A percentile compares a stretch with the other conserved stretches of the same genome.
These are phyloP conservation scores for Gallinago jamesoni DNA, from an alignment of 2,113 vertebrate species.

Conservation along the genomic window DNA sequence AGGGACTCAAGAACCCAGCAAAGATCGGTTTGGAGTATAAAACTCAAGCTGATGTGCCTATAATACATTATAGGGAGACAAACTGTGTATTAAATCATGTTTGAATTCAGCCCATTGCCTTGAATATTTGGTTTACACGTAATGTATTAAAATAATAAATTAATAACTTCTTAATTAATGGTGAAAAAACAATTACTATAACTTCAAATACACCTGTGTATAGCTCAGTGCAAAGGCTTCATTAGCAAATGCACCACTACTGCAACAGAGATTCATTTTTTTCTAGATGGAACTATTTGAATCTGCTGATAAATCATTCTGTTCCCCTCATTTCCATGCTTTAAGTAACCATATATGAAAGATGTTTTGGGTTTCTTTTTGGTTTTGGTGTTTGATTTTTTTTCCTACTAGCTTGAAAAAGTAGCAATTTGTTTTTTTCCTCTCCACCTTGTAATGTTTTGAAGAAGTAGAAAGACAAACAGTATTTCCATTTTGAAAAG, in stretches of 20 bases:
- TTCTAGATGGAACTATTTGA: not conserved
- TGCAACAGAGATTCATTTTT: not conserved
- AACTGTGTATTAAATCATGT: not conserved
- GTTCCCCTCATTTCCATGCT: not conserved
- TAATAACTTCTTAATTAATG: not conserved
- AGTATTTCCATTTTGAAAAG: not conserved
- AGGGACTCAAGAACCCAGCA: not conserved
- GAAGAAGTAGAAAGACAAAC: not conserved
- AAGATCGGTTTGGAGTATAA: not conserved
- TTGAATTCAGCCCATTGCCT: not conserved
- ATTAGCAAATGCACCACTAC: not conserved
- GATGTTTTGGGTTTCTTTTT: no score
- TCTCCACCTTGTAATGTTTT: not conserved
- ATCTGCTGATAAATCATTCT: not conserved
- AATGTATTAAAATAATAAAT: not conserved
- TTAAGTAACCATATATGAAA: not conserved
- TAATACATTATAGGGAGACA: not conserved
- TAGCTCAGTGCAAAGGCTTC: not conserved
- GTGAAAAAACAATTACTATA: not conserved
- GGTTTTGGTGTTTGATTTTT: not conserved
- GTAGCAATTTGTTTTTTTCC: not conserved
- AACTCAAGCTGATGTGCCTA: not conserved
- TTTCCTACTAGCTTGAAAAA: not conserved
- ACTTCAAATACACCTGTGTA: not conserved
- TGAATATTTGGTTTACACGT: not conserved